Base-by-base conservation (phyloP, 2,113 vertebrate species). In the Cochlearius cochlearius region DNA sequence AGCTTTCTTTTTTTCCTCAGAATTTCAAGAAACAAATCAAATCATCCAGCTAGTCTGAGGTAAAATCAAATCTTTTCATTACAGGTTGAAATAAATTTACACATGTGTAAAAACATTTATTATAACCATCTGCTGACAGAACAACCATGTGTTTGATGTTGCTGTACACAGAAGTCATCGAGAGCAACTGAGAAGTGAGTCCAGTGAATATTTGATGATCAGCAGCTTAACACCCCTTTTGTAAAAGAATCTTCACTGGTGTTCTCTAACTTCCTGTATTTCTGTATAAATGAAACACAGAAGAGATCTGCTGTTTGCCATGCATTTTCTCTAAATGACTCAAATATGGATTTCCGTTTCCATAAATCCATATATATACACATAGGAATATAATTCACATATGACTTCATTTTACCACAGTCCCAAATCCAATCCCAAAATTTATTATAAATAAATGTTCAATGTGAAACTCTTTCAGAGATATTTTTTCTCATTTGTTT, bases 311-410 rank as follows among this genome's bases (percentile, higher is more conserved):
- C n/a, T 86, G 26, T 89, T 96, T 92, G 72, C 79, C 27, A 64
- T 60, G 16, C 69, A 86, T 96, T 94, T 96, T 92, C 69, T 86
- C 49, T 94, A 85, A 81, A 86, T 94, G 64, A 94, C 76, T 97
- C 68, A 95, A 90, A 67, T 68, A 75, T 27, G n/a, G 68, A 89
- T 94, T 91, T 94, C 76, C 12, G 1, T 89, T 95, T 88, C 73
- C 39, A 84, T 64, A 86, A 90, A 93, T 77, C 26, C 26, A 49
- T 67, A 47, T 38, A 68, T 72, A 95, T 71, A 53, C 53, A 53
- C 53, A 69, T 23, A 92, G n/a, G 52, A 88, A 88, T 64, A 87
- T 29, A 88, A 81, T 87, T 96, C 72, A 93, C 94, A 81, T 82
- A 88, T 91, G 69, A 95, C 58, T 97, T 94, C 53, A 84, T 81